Percentiles rank a stretch among this genome's conserved stretches.
These are phyloP conservation scores for Isichthys henryi DNA, from an alignment of 2,113 vertebrate genomes.

Conservation along the genomic window DNA sequence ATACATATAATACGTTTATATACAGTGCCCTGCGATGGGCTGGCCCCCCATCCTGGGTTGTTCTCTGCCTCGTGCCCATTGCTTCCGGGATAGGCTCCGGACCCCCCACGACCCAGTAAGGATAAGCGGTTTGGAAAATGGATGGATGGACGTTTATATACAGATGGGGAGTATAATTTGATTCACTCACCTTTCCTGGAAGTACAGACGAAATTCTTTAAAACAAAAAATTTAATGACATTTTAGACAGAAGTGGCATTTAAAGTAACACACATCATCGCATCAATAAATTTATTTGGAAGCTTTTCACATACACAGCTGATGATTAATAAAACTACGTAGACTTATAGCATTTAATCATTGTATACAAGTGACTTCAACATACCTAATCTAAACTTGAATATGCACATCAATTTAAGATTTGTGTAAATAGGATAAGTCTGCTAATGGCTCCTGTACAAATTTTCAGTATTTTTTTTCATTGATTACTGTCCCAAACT, in stretches of 20 bases:
- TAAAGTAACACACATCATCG: background rate
- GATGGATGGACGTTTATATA: background rate
- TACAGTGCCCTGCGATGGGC: too few relatives aligned
- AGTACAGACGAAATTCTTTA: background rate
- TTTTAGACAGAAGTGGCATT: background rate
- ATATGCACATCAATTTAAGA: background rate
- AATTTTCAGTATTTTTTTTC: background rate
- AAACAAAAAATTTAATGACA: background rate
- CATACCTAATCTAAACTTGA: background rate
- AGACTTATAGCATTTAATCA: background rate
- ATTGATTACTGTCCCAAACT: background rate
- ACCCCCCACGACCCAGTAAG: too few relatives aligned
- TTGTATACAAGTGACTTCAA: background rate
- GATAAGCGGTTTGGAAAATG: too few relatives aligned
- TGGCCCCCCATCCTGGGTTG: too few relatives aligned
- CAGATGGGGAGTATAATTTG: background rate
- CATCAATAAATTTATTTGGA: background rate
- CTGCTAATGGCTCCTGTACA: background rate
- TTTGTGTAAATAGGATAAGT: background rate
- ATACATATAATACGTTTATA: background rate
- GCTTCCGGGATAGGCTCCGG: too few relatives aligned
- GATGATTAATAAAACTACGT: background rate
- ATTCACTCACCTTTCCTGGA: background rate
- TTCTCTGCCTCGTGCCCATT: too few relatives aligned
- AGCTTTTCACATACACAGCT: background rate